phyloP scores from a whole-genome alignment of 1,140 invertebrate genomes.

The Drosophila sturtevanti region DNA sequence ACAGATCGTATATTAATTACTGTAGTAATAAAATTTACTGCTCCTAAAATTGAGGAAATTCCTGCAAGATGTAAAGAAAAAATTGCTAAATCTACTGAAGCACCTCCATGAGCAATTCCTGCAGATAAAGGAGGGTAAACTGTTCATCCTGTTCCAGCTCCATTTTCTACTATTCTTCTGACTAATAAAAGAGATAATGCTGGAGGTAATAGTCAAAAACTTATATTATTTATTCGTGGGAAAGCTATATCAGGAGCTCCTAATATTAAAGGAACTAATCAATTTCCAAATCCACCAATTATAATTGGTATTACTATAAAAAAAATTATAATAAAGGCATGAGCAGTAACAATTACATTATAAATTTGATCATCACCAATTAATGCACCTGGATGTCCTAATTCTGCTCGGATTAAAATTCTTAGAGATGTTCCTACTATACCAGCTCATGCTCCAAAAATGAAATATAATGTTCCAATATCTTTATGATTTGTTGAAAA shows the following conservation, averaged over 20 bases:
- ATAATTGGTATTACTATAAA: slow-evolving; percentile 90
- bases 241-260: slow-evolving; percentile 89
- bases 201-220: slow-evolving; percentile 88
- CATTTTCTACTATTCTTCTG: slow-evolving; percentile 85
- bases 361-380: slow-evolving; percentile 88
- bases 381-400: slow-evolving; percentile 85
- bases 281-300: slow-evolving; percentile 92
- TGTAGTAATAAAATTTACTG: slow-evolving; percentile 86
- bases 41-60: slow-evolving; percentile 87
- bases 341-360: slow-evolving; percentile 88
- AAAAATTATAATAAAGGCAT: slow-evolving; percentile 91
- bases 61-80: slow-evolving; percentile 87
- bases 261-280: slow-evolving; percentile 89
- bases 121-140: slow-evolving; percentile 87
- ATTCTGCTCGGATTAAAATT: slow-evolving; percentile 87
- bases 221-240: slow-evolving; percentile 91
- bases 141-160: slow-evolving; percentile 87
- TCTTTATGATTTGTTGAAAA: slow-evolving; percentile 90
- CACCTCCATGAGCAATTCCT: slow-evolving; percentile 84
- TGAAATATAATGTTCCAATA: slow-evolving; percentile 90
- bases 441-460: slow-evolving; percentile 87
- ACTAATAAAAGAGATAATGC: slow-evolving; percentile 85
- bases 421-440: slow-evolving; percentile 87
- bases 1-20: slow-evolving; percentile 85
- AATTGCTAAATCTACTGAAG: slow-evolving; percentile 87